Evolutionary conservation across 2,113 vertebrate genomes (phyloP).

Genomic region (Lepisosteus osseus): DNA sequence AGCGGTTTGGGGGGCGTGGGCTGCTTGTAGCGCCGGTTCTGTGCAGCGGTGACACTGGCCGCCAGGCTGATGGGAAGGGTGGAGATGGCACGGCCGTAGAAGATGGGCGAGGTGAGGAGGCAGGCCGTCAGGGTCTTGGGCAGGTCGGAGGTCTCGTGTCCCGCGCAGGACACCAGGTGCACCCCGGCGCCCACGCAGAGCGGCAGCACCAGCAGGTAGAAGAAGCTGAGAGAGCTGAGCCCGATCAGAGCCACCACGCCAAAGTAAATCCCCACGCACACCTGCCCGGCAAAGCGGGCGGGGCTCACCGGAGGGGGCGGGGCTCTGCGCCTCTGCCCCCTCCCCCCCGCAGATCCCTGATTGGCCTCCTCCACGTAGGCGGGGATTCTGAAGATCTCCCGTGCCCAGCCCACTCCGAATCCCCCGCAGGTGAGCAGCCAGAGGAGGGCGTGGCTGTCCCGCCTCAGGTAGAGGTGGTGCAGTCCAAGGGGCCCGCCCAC

Average conservation of each 20-base stretch:
- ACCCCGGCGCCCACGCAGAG: slow-evolving; percentile 79
- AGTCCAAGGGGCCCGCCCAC: slow-evolving; percentile 79
- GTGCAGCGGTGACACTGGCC: slow-evolving; percentile 69
- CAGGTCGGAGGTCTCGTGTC: slow-evolving; percentile 74
- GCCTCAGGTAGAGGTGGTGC: slow-evolving; percentile 84
- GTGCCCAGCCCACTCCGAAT: slow-evolving; percentile 79
- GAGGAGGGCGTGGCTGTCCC: slow-evolving; percentile 84
- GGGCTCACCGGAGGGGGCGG: slow-evolving; percentile 54
- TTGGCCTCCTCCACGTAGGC: slow-evolving; percentile 75
- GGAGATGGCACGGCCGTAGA: slow-evolving; percentile 73
- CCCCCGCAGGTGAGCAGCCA: slow-evolving; percentile 86
- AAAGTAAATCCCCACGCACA: slow-evolving; percentile 80
- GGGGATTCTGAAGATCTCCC: slow-evolving; percentile 78
- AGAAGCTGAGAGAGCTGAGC: slow-evolving; percentile 71
- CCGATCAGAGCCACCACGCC: slow-evolving; percentile 74
- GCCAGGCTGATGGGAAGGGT: slow-evolving; percentile 79
- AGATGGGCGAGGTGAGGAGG: slow-evolving; percentile 74
- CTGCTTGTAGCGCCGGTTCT: slow-evolving; percentile 63
- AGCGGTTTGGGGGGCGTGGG: slow-evolving; percentile 34
- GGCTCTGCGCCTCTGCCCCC: neutral
- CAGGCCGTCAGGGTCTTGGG: slow-evolving; percentile 63
- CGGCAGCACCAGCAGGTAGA: slow-evolving; percentile 76
- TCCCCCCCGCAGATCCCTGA: slow-evolving; percentile 35
- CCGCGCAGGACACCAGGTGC: slow-evolving; percentile 76
- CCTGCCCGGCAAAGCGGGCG: slow-evolving; percentile 70